Percentiles rank a stretch among this genome's conserved stretches.
phyloP scores from a whole-genome alignment of 35 echinoderm and acorn worm species.

The Holothuria glaberrima region DNA sequence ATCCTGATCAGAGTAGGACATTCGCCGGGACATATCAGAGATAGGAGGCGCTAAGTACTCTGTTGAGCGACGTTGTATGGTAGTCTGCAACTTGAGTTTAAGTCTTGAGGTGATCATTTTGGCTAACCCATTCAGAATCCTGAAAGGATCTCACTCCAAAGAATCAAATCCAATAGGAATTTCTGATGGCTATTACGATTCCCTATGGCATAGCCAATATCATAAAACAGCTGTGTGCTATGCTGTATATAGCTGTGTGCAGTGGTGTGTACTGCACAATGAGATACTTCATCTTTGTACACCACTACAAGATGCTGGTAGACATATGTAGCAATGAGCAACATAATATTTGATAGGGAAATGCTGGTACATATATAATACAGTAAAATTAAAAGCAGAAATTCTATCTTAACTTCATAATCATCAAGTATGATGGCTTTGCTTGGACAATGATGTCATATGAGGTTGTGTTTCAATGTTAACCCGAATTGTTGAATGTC shows the following conservation, averaged over 20 bases:
- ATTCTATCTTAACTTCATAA: background rate
- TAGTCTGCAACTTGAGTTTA: constrained; percentile 41
- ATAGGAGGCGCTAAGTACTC: constrained; percentile 35
- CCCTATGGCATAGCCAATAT: background rate
- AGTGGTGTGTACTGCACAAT: too few relatives aligned
- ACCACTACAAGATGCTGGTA: too few relatives aligned
- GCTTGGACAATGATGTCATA: constrained; percentile 19
- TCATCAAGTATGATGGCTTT: background rate
- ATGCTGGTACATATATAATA: constrained; percentile 6
- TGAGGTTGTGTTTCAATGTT: constrained; percentile 5
- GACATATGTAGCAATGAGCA: too few relatives aligned
- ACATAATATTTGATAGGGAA: background rate
- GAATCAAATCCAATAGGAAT: background rate
- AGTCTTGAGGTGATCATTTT: constrained; percentile 9
- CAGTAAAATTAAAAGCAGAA: background rate
- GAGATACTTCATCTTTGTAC: too few relatives aligned
- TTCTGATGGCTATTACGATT: background rate
- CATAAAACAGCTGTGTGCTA: too few relatives aligned
- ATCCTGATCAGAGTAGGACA: constrained; percentile 56
- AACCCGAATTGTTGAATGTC: background rate
- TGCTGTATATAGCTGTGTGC: background rate
- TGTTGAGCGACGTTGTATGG: constrained; percentile 24
- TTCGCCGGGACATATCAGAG: constrained; percentile 4
- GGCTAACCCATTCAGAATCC: background rate
- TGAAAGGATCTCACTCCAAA: background rate